Conservation (phyloP, 1,140 invertebrate species). For the Acromyrmex heyeri region DNA sequence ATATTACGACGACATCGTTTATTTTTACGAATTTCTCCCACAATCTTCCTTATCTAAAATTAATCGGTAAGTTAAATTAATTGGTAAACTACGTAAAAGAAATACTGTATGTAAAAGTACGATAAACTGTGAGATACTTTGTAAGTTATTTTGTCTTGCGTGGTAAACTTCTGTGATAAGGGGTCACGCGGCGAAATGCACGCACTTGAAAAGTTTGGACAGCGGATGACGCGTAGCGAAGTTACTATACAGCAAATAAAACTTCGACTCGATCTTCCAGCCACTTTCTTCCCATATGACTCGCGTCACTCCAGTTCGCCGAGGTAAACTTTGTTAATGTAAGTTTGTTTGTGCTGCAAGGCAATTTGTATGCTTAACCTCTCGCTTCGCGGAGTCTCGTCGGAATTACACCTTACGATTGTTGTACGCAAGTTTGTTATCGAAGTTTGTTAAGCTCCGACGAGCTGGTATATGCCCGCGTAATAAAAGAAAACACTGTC, state of each 20-base stretch:
- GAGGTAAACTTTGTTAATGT: conserved; percentile 59
- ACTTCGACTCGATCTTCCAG: conserved; percentile 53
- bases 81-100: neutral
- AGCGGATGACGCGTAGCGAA: conserved; percentile 49
- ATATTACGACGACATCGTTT: neutral
- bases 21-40: neutral
- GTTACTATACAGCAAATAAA: conserved; percentile 54
- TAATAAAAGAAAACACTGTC: conserved; percentile 59
- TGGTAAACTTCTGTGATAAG: conserved; percentile 29
- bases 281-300: conserved; percentile 62
- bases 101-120: neutral
- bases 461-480: conserved; percentile 15
- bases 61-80: neutral
- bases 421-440: conserved; percentile 56
- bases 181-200: conserved; percentile 32
- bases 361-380: conserved; percentile 65
- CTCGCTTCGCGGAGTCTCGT: conserved; percentile 52
- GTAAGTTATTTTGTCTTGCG: conserved; percentile 29
- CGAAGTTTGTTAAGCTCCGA: conserved; percentile 53
- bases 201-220: conserved; percentile 54
- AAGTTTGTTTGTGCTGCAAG: conserved; percentile 59
- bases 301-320: conserved; percentile 52
- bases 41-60: conserved; percentile 10
- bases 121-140: neutral
- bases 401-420: conserved; percentile 61